Conservation (phyloP, 2,113 vertebrate genomes). For the Callipepla squamata region DNA sequence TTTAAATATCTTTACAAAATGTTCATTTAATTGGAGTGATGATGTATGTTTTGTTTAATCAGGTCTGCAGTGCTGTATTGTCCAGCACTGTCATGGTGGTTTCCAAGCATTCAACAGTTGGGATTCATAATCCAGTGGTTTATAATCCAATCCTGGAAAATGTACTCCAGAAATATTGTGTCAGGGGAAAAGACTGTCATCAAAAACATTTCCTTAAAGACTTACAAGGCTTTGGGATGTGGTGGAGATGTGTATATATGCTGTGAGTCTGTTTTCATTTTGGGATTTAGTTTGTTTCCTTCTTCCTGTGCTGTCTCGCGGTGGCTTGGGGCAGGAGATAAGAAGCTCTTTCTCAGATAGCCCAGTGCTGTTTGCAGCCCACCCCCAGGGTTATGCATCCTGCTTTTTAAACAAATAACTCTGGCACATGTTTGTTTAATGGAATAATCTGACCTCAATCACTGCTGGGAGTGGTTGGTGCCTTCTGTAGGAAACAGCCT, state of each 20-base stretch:
- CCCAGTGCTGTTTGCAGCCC: background rate
- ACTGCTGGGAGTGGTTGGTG: background rate
- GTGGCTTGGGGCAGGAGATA: background rate
- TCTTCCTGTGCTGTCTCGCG: background rate
- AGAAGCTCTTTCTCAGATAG: background rate
- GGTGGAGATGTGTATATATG: background rate
- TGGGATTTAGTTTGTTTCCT: conserved; percentile 56
- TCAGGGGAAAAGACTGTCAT: conserved; percentile 15
- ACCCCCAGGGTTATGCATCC: background rate
- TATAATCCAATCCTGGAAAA: conserved; percentile 20
- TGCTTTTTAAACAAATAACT: background rate
- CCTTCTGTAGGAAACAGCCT: background rate
- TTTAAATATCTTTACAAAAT: background rate
- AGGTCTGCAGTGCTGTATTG: background rate
- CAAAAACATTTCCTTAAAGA: conserved; percentile 34
- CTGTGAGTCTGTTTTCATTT: conserved; percentile 44
- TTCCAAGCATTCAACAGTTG: background rate
- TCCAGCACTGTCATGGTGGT: background rate
- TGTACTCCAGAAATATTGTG: background rate
- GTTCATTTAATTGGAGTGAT: background rate
- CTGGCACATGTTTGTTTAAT: background rate
- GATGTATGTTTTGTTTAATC: background rate
- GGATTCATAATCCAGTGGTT: background rate
- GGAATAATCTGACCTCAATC: background rate
- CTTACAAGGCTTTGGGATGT: background rate